Conservation (phyloP, 2,113 vertebrate species). For the Sialia sialis region DNA sequence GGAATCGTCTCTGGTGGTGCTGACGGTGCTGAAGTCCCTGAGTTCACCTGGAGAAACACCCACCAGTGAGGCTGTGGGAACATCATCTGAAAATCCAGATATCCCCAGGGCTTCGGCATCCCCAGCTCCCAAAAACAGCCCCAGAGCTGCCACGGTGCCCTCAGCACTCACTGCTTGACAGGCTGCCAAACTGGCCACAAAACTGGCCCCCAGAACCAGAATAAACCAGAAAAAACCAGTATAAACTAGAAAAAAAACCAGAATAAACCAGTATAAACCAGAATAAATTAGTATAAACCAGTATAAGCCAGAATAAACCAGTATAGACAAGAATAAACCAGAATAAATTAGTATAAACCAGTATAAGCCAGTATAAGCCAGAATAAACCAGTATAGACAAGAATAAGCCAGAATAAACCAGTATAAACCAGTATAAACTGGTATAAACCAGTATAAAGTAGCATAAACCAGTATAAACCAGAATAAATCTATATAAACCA, state of each 20-base stretch:
- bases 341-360: too few species aligned
- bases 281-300: too few species aligned
- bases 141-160: neutral
- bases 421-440: neutral
- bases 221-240: too few species aligned
- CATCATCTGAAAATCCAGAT: conserved; percentile 88
- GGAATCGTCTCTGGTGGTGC: neutral
- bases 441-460: too few species aligned
- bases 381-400: too few species aligned
- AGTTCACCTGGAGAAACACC: neutral
- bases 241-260: too few species aligned
- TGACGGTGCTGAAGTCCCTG: neutral
- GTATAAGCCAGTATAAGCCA: too few species aligned
- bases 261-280: too few species aligned
- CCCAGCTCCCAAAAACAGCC: conserved; percentile 79
- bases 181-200: neutral
- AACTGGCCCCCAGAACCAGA: neutral
- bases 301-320: too few species aligned
- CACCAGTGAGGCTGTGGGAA: conserved; percentile 80
- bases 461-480: too few species aligned
- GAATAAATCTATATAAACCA: too few species aligned
- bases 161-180: neutral
- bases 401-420: neutral
- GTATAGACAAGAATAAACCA: too few species aligned
- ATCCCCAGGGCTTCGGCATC: conserved; percentile 91